phyloP scores from a whole-genome alignment of 2,888 invertebrate species.

The Cephus nigrinus region DNA sequence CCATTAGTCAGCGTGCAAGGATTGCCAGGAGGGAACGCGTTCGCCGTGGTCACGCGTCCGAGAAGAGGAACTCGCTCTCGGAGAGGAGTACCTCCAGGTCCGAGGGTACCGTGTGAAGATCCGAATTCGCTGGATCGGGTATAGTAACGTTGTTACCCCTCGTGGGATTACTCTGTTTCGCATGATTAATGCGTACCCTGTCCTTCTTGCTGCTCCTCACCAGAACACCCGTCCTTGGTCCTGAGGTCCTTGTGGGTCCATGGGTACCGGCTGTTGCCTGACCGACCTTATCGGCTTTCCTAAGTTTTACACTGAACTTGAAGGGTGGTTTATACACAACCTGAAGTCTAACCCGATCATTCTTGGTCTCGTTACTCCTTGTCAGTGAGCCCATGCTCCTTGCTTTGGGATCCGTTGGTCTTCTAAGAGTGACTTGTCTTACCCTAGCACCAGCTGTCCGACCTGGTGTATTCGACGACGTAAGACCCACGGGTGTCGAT shows the following conservation, averaged over 20 bases:
- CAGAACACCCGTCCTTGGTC: conserved; percentile 67
- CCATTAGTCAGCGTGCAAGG: background rate
- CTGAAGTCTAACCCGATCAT: conserved; percentile 74
- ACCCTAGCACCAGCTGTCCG: conserved; percentile 53
- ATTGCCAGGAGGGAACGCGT: conserved; percentile 22
- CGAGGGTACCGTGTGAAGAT: conserved; percentile 73
- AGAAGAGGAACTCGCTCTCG: conserved; percentile 70
- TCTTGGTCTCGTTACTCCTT: conserved; percentile 29
- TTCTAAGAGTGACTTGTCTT: conserved; percentile 50
- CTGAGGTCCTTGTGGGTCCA: conserved; percentile 41
- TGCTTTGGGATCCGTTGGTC: conserved; percentile 66
- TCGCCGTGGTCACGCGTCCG: conserved; percentile 65
- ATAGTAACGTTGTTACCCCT: conserved; percentile 10
- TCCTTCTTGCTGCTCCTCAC: conserved; percentile 62
- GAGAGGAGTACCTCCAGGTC: conserved; percentile 73
- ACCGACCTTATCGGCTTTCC: conserved; percentile 77
- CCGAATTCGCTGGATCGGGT: conserved; percentile 68
- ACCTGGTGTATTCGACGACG: conserved; percentile 65
- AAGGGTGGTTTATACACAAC: conserved; percentile 90
- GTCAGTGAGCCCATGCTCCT: conserved; percentile 80
- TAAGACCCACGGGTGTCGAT: conserved; percentile 82
- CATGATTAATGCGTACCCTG: conserved; percentile 45
- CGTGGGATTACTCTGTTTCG: conserved; percentile 20
- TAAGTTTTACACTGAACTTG: conserved; percentile 84
- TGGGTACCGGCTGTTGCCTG: conserved; percentile 68